Evolutionary conservation across 2,888 invertebrate genomes (phyloP), one percentile per base, ranked within the genome.

Genomic region (Ectropis crepuscularia): DNA sequence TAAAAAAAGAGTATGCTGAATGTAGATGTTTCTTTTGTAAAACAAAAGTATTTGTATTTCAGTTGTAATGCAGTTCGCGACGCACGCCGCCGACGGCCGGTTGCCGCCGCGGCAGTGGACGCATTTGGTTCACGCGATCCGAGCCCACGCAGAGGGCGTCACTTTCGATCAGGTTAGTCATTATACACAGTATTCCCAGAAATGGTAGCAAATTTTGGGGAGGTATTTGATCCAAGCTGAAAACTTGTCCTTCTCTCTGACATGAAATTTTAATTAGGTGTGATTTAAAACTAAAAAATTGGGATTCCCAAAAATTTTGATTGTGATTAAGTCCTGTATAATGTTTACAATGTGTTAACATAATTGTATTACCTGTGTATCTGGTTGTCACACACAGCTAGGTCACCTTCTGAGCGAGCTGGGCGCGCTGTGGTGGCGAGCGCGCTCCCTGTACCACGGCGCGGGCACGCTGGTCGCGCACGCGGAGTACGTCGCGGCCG

Each of bases 401-500:
- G 85, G 86, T 0, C 77, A 86, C 62, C 55, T 88, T 0, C 78
- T 89, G 0, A 82, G 87, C 2, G 81, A 83, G 38, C 60, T 90
- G 11, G 91, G 91, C 41, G 70, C 65, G 11, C 41, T 78, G 0
- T 90, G 90, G 87, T 87, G 88, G 86, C 80, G 76, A 38, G 80
- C 75, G 0, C 82, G 88, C 5, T 57, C 75, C 12, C 10, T 10
- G 45, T 39, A 6, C 46, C 0, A 39, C n/a, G 45, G 57, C 7
- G 41, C 9, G 59, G 63, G 48, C 68, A 73, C 68, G 69, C 71
- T 58, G 16, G 46, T 5, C 0, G 41, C 42, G 61, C 80, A 85
- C 78, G 84, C 86, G 16, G 54, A 75, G 38, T 72, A 78, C 73
- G 66, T 74, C 1, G 83, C 85, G 2, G 60, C 68, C 5, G 59